Evolutionary conservation across 1,140 invertebrate species (phyloP).

Genomic region (Radopholus similis): DNA sequence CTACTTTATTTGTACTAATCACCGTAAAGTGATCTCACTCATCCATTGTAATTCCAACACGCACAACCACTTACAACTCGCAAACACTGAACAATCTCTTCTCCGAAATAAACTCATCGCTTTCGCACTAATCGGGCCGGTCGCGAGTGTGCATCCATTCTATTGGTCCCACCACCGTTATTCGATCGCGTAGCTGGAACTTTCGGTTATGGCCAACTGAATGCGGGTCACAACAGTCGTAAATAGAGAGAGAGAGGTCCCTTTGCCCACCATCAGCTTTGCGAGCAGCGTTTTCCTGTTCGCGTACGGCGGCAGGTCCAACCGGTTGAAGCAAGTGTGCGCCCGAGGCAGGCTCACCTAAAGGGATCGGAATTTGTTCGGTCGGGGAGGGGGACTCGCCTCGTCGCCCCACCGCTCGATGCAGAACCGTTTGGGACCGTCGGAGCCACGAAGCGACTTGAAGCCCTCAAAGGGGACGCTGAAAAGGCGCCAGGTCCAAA

Average conservation of each 20-base stretch:
- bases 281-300: slow-evolving; percentile 86
- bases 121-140: too few species aligned
- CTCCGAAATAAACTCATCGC: too few species aligned
- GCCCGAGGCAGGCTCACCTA: slow-evolving; percentile 67
- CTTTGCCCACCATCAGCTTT: slow-evolving; percentile 68
- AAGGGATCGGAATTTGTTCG: slow-evolving; percentile 92
- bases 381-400: slow-evolving; percentile 82
- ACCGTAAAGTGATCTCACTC: too few species aligned
- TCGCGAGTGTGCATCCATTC: too few species aligned
- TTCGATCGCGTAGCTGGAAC: slow-evolving; percentile 94
- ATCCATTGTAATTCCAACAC: too few species aligned
- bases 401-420: slow-evolving; percentile 96
- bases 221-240: background rate
- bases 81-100: too few species aligned
- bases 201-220: slow-evolving; percentile 87
- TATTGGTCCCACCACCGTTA: too few species aligned
- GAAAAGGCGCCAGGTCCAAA: background rate
- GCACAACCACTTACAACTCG: too few species aligned
- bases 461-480: slow-evolving; percentile 96
- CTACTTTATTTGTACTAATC: too few species aligned
- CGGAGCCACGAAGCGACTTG: slow-evolving; percentile 83
- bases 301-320: slow-evolving; percentile 90
- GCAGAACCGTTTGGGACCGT: slow-evolving; percentile 89
- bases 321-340: slow-evolving; percentile 93
- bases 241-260: background rate